Evolutionary conservation across 2,797 vertebrate genomes (phyloP).

Genomic region (Alosa sapidissima): DNA sequence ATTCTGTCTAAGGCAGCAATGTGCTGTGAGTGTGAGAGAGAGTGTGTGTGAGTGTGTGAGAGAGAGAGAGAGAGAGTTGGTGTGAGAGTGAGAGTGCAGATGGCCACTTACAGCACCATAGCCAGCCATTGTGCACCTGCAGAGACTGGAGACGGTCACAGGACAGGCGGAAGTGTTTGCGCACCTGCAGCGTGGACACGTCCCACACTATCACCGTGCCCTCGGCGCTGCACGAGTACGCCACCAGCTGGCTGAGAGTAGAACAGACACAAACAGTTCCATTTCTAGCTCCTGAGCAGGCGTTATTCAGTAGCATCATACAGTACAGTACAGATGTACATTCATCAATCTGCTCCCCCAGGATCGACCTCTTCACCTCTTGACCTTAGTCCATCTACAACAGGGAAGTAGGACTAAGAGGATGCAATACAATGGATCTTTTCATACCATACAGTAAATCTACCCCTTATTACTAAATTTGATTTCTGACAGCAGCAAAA

Average conservation of each 20-base stretch:
- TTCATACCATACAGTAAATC: too few relatives aligned
- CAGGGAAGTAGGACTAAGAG: too few relatives aligned
- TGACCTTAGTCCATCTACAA: too few relatives aligned
- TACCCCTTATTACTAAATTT: too few relatives aligned
- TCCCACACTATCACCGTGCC: constrained; percentile 89
- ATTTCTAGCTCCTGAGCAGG: background rate
- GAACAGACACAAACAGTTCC: background rate
- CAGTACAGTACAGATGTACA: background rate
- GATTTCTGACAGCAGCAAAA: too few relatives aligned
- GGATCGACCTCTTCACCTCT: too few relatives aligned
- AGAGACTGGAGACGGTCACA: constrained; percentile 77
- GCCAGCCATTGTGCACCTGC: constrained; percentile 60
- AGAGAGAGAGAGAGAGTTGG: background rate
- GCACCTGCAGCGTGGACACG: constrained; percentile 81
- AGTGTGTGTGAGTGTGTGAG: constrained; percentile 1
- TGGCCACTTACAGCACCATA: constrained; percentile 92
- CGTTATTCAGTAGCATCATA: background rate
- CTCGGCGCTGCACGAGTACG: constrained; percentile 91
- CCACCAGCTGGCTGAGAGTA: constrained; percentile 69
- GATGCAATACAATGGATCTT: too few relatives aligned
- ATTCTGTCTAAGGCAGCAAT: background rate
- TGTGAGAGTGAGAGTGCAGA: background rate
- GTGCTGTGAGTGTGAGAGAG: background rate
- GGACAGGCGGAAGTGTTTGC: constrained; percentile 75
- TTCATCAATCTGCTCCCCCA: background rate